Evolutionary conservation across 2,888 invertebrate species (phyloP).

Genomic region (Apoda limacodes): DNA sequence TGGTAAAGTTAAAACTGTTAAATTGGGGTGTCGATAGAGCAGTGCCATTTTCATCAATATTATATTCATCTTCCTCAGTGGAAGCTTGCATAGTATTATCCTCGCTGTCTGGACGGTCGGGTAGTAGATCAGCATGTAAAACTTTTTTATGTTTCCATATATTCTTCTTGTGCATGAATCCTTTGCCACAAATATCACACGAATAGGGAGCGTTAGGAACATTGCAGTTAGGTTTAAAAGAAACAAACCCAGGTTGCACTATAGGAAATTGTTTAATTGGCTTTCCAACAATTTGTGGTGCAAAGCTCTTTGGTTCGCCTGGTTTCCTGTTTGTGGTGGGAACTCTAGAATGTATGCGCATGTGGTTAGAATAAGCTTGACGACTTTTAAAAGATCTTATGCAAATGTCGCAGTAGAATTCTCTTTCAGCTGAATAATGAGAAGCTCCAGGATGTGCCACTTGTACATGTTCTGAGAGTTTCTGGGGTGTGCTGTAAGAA

Average conservation of each 20-base stretch:
- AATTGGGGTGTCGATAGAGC: constrained; percentile 59
- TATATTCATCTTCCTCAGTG: constrained; percentile 61
- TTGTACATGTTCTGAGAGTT: constrained; percentile 67
- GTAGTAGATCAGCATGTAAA: constrained; percentile 55
- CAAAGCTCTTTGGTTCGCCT: constrained; percentile 44
- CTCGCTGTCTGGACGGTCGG: constrained; percentile 58
- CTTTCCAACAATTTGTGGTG: constrained; percentile 55
- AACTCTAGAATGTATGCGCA: constrained; percentile 64
- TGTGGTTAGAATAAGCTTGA: constrained; percentile 66
- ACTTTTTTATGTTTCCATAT: constrained; percentile 69
- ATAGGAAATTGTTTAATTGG: constrained; percentile 49
- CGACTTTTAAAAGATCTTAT: constrained; percentile 69
- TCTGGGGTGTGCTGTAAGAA: constrained; percentile 73
- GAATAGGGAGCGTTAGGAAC: constrained; percentile 65
- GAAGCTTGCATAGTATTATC: constrained; percentile 64
- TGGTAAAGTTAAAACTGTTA: constrained; percentile 58
- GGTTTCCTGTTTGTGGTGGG: constrained; percentile 62
- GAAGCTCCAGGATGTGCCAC: constrained; percentile 54
- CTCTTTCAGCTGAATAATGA: constrained; percentile 31
- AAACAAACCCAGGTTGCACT: constrained; percentile 40
- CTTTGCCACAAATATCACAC: constrained; percentile 75
- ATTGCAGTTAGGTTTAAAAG: constrained; percentile 48
- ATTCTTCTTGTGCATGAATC: constrained; percentile 67
- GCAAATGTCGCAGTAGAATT: constrained; percentile 70
- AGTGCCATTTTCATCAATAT: constrained; percentile 54